A percentile compares a stretch with the other conserved stretches of the same genome.
Evolutionary conservation across 2,888 invertebrate species (phyloP).

Genomic region (Tillus elongatus): DNA sequence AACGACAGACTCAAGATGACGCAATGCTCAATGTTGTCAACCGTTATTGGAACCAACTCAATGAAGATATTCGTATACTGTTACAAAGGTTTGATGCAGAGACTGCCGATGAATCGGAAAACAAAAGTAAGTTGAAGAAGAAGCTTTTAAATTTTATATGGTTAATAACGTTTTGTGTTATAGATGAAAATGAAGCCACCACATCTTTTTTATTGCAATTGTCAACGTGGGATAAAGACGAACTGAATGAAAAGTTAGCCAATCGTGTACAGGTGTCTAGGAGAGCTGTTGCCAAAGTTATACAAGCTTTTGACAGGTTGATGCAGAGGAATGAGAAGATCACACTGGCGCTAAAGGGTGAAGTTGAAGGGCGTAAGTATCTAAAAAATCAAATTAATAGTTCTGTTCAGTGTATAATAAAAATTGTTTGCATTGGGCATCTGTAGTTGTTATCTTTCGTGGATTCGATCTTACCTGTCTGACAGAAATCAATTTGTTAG

Average conservation of each 20-base stretch:
- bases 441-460: too few species aligned
- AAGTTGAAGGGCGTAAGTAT: slow-evolving; percentile 57
- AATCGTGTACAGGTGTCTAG: slow-evolving; percentile 95
- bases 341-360: slow-evolving; percentile 77
- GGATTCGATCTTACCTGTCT: too few species aligned
- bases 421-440: too few species aligned
- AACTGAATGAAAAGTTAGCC: slow-evolving; percentile 89
- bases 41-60: slow-evolving; percentile 92
- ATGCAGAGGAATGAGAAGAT: slow-evolving; percentile 95
- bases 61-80: slow-evolving; percentile 91
- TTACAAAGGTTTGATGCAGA: slow-evolving; percentile 95
- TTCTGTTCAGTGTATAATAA: not conserved
- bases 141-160: slow-evolving; percentile 9
- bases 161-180: slow-evolving; percentile 25
- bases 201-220: slow-evolving; percentile 92
- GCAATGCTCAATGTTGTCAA: slow-evolving; percentile 96
- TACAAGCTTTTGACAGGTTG: slow-evolving; percentile 91
- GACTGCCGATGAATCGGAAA: slow-evolving; percentile 92
- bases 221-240: slow-evolving; percentile 97
- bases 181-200: slow-evolving; percentile 92
- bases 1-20: slow-evolving; percentile 93
- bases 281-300: slow-evolving; percentile 90
- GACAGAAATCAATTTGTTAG: too few species aligned
- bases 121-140: slow-evolving; percentile 59
- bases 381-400: not conserved